phyloP scores from a whole-genome alignment of 1,140 invertebrate genomes.

The Oscheius sp. region DNA sequence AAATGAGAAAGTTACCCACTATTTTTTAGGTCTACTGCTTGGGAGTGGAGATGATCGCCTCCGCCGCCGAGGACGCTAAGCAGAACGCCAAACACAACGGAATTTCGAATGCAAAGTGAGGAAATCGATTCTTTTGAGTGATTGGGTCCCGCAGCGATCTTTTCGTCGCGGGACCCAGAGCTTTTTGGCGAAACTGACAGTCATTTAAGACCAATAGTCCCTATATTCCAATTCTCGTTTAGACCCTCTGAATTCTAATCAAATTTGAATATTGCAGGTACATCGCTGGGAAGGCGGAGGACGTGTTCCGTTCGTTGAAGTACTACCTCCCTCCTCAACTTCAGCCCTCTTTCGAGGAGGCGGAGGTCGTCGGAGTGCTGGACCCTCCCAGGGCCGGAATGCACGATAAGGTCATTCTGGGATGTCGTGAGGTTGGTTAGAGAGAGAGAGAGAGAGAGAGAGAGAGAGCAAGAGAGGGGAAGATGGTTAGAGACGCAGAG shows the following conservation, averaged over 20 bases:
- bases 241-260: background rate
- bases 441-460: too few relatives aligned
- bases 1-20: background rate
- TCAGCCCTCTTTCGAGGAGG: slow-evolving; percentile 37
- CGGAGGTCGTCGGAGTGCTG: slow-evolving; percentile 81
- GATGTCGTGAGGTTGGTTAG: slow-evolving; percentile 46
- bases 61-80: slow-evolving; percentile 85
- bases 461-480: too few relatives aligned
- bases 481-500: too few relatives aligned
- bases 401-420: slow-evolving; percentile 53
- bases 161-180: too few relatives aligned
- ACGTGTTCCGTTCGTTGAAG: slow-evolving; percentile 69
- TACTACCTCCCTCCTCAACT: slow-evolving; percentile 12
- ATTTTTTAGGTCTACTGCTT: slow-evolving; percentile 61
- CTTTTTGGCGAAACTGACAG: too few relatives aligned
- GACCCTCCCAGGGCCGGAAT: slow-evolving; percentile 80
- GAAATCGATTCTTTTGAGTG: too few relatives aligned
- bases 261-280: slow-evolving; percentile 74
- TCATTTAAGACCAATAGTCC: too few relatives aligned
- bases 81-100: slow-evolving; percentile 77
- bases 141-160: too few relatives aligned
- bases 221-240: too few relatives aligned
- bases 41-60: slow-evolving; percentile 80
- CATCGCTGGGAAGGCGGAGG: slow-evolving; percentile 84
- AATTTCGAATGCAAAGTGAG: background rate